These are phyloP conservation scores for Drosophila nr. perissopoda DNA, from an alignment of 2,888 invertebrate genomes.

Conservation along the genomic window DNA sequence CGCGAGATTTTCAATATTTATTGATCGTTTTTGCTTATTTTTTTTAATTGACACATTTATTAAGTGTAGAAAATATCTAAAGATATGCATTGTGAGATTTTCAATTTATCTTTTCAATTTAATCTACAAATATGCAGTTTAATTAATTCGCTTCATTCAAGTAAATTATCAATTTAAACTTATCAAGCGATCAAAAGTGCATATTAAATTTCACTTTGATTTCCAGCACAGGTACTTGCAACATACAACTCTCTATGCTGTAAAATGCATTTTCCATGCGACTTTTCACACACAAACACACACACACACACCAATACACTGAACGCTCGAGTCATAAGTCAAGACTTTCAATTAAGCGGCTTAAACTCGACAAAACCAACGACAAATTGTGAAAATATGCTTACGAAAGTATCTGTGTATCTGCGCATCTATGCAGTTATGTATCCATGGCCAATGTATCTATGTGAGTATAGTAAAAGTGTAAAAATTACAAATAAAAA, in stretches of 20 bases:
- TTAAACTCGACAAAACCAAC: conserved; percentile 55
- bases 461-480: conserved; percentile 64
- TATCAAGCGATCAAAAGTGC: conserved; percentile 20
- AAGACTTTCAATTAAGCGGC: conserved; percentile 80
- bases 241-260: conserved; percentile 43
- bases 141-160: background rate
- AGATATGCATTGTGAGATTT: background rate
- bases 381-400: conserved; percentile 70
- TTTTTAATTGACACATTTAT: background rate
- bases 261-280: conserved; percentile 56
- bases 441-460: conserved; percentile 18
- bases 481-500: conserved; percentile 68
- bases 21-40: conserved; percentile 2
- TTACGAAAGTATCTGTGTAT: conserved; percentile 56
- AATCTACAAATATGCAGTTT: background rate
- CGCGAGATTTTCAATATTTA: conserved; percentile 13
- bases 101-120: background rate
- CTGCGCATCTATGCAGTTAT: conserved; percentile 37
- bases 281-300: conserved; percentile 26
- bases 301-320: conserved; percentile 7
- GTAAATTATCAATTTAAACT: conserved; percentile 7
- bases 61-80: background rate
- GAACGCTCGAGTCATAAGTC: conserved; percentile 69
- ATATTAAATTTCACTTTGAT: conserved; percentile 55
- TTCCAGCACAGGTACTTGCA: conserved; percentile 27